These are phyloP conservation scores for Engraulis encrasicolus DNA, from an alignment of 2,113 vertebrate genomes.

Conservation along the genomic window DNA sequence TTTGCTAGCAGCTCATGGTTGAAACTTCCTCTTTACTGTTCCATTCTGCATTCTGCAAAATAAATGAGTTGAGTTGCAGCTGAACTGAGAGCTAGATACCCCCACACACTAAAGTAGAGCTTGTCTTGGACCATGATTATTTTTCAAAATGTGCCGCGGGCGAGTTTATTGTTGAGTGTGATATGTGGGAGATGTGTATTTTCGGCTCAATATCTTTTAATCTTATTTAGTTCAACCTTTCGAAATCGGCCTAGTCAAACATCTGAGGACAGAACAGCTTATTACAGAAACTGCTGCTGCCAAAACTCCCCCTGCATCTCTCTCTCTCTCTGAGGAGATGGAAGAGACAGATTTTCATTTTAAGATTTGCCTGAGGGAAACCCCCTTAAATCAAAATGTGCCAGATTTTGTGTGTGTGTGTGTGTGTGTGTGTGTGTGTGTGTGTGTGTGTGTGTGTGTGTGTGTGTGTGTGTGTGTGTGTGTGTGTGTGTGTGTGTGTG, in stretches of 20 bases:
- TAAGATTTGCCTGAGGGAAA: neutral
- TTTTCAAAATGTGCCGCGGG: neutral
- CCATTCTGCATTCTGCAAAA: neutral
- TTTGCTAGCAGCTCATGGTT: neutral
- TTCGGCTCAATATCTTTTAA: neutral
- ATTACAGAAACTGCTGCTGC: neutral
- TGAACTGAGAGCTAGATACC: neutral
- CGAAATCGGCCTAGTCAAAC: neutral
- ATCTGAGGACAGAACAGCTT: neutral
- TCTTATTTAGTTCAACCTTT: neutral
- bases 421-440: conserved; percentile 4
- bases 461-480: neutral
- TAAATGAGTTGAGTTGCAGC: neutral
- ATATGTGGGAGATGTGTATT: neutral
- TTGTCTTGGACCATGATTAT: neutral
- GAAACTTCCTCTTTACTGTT: neutral
- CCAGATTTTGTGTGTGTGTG: neutral
- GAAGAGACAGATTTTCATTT: conserved; percentile 5
- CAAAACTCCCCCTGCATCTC: too few species aligned
- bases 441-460: neutral
- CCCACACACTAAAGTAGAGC: neutral
- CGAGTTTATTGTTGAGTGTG: neutral
- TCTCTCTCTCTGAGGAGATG: neutral
- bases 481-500: neutral
- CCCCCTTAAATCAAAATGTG: conserved; percentile 1